Conservation (phyloP, 2,113 vertebrate genomes). For the Ceyx margarethae region DNA sequence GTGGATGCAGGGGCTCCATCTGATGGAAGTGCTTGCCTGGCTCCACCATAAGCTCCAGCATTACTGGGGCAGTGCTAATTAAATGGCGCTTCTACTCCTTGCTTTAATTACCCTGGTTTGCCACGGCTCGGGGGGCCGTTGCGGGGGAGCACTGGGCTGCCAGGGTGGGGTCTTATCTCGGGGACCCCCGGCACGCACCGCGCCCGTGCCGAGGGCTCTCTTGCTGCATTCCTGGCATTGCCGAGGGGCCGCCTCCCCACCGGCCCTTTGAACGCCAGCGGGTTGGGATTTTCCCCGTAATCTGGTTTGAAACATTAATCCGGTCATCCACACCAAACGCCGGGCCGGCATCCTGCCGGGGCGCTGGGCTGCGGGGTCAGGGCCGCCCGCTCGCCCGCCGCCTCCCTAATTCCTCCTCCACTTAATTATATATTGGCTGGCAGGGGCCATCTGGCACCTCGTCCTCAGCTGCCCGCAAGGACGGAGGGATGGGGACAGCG, state of each 20-base stretch:
- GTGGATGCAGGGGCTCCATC: not conserved
- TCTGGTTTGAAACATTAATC: slow-evolving; percentile 53
- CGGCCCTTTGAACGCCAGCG: slow-evolving; percentile 35
- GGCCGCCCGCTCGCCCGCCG: not conserved
- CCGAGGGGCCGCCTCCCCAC: slow-evolving; percentile 23
- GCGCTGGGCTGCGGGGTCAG: not conserved
- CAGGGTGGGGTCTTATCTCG: not conserved
- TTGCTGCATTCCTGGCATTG: slow-evolving; percentile 55
- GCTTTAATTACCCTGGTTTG: not conserved
- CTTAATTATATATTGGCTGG: slow-evolving; percentile 35
- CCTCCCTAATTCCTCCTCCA: slow-evolving; percentile 18
- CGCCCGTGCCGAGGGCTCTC: slow-evolving; percentile 16
- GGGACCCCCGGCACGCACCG: not conserved
- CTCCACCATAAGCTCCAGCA: not conserved
- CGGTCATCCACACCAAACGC: slow-evolving; percentile 41
- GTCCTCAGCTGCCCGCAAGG: slow-evolving; percentile 6
- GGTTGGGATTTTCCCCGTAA: slow-evolving; percentile 35
- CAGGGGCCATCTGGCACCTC: slow-evolving; percentile 12
- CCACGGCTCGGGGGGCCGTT: not conserved
- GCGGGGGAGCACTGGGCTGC: not conserved
- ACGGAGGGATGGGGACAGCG: not conserved
- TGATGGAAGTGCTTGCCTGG: not conserved
- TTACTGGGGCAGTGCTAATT: not conserved
- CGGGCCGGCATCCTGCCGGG: slow-evolving; percentile 17
- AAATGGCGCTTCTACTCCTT: not conserved